A percentile compares a stretch with the other conserved stretches of the same genome.
These are phyloP conservation scores for Notoglanidium macrostoma DNA, from an alignment of 2,797 vertebrate genomes.

Conservation along the genomic window DNA sequence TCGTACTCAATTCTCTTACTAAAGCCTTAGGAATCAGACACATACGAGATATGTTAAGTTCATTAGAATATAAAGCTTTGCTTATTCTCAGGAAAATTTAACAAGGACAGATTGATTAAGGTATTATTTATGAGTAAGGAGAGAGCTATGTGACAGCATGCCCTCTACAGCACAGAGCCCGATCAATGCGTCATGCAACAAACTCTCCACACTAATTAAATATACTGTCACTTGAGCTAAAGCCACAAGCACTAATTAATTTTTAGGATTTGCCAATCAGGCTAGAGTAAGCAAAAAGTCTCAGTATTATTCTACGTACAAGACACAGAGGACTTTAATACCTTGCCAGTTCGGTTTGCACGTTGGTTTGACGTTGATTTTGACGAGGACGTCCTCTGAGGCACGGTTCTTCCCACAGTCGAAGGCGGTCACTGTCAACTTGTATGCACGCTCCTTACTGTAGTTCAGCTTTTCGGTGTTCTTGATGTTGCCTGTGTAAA, in stretches of 20 bases:
- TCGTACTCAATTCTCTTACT: conserved; percentile 94
- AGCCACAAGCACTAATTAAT: not conserved
- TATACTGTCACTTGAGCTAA: not conserved
- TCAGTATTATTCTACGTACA: not conserved
- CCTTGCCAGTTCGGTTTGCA: conserved; percentile 98
- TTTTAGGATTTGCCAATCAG: not conserved
- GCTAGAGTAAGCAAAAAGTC: not conserved
- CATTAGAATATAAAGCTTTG: not conserved
- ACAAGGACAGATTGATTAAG: not conserved
- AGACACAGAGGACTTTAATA: conserved; percentile 60
- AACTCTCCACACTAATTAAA: not conserved
- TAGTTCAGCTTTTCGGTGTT: conserved; percentile 95
- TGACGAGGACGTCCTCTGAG: conserved; percentile 91
- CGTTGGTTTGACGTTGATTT: conserved; percentile 91
- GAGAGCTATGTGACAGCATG: not conserved
- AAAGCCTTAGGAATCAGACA: conserved; percentile 78
- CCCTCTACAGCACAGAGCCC: not conserved
- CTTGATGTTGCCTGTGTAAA: conserved; percentile 86
- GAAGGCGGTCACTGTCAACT: conserved; percentile 93
- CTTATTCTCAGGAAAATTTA: not conserved
- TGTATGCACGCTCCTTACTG: conserved; percentile 91
- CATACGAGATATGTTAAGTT: not conserved
- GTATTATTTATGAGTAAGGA: not conserved
- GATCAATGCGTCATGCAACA: not conserved
- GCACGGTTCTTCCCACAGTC: conserved; percentile 97